These are phyloP conservation scores for Periplaneta americana DNA, from an alignment of 1,140 invertebrate species.

Conservation along the genomic window DNA sequence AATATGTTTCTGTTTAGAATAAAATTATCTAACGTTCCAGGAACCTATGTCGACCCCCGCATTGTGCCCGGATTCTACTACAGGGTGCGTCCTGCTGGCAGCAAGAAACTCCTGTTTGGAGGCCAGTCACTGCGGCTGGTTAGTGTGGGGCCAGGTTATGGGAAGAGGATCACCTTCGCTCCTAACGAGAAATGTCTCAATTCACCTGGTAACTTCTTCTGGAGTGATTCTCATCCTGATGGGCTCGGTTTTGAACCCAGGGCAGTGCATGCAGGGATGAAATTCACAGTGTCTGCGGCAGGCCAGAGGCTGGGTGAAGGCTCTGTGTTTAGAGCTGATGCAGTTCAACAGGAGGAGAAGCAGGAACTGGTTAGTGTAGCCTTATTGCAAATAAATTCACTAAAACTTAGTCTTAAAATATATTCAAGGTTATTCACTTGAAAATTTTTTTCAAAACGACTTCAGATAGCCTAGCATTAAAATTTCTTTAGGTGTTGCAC, in stretches of 20 bases:
- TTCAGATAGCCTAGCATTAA: too few species aligned
- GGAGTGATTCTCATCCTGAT: slow-evolving; percentile 71
- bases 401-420: too few species aligned
- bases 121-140: slow-evolving; percentile 54
- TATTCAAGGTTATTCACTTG: too few species aligned
- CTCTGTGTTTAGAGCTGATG: slow-evolving; percentile 54
- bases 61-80: slow-evolving; percentile 69
- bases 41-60: slow-evolving; percentile 67
- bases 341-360: slow-evolving; percentile 54
- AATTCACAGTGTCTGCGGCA: slow-evolving; percentile 52
- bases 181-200: slow-evolving; percentile 52
- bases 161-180: slow-evolving; percentile 67
- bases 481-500: too few species aligned
- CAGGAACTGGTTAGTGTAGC: slow-evolving; percentile 45
- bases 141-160: slow-evolving; percentile 70
- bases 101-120: slow-evolving; percentile 52
- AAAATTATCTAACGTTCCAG: slow-evolving; percentile 35
- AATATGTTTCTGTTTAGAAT: too few species aligned
- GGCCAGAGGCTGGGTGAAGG: slow-evolving; percentile 53
- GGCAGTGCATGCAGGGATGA: slow-evolving; percentile 57
- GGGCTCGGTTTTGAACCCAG: slow-evolving; percentile 63
- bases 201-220: slow-evolving; percentile 62
- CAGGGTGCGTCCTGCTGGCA: slow-evolving; percentile 56
- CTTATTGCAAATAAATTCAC: too few species aligned
- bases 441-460: too few species aligned